Evolutionary conservation across 2,113 vertebrate genomes (phyloP).

Genomic region (Ramphastos sulfuratus): DNA sequence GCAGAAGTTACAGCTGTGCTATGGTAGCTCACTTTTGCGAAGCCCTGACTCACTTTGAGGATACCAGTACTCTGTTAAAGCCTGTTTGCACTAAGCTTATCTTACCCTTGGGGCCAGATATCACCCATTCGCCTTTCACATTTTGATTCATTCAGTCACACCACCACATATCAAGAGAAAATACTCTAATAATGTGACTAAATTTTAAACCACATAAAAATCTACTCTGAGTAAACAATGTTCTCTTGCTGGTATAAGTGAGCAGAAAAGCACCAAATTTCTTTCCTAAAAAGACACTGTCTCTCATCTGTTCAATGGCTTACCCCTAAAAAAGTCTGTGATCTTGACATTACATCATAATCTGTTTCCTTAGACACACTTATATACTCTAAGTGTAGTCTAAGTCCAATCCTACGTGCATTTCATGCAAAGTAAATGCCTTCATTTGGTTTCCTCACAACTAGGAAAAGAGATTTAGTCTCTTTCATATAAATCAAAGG

Average conservation of each 20-base stretch:
- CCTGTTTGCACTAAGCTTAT: not conserved
- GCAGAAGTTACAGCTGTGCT: not conserved
- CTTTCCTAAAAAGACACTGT: not conserved
- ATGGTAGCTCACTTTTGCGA: not conserved
- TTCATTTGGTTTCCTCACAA: not conserved
- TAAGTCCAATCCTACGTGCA: not conserved
- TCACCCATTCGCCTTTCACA: not conserved
- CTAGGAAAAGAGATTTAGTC: not conserved
- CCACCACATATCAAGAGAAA: not conserved
- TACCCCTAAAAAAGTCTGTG: not conserved
- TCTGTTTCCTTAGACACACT: not conserved
- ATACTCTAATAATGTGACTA: not conserved
- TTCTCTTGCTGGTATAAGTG: not conserved
- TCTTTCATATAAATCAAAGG: rapidly evolving
- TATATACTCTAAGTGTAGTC: not conserved
- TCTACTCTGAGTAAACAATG: not conserved
- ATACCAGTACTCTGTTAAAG: not conserved
- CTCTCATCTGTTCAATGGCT: not conserved
- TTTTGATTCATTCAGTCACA: not conserved
- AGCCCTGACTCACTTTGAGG: not conserved
- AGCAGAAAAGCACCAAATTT: not conserved
- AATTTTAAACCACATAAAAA: not conserved
- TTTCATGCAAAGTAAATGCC: not conserved
- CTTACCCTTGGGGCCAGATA: not conserved
- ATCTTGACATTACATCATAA: not conserved